Percentiles rank a stretch among this genome's conserved stretches.
These are phyloP conservation scores for Mus caroli DNA, from an alignment of 2,797 vertebrate species.

Conservation along the genomic window DNA sequence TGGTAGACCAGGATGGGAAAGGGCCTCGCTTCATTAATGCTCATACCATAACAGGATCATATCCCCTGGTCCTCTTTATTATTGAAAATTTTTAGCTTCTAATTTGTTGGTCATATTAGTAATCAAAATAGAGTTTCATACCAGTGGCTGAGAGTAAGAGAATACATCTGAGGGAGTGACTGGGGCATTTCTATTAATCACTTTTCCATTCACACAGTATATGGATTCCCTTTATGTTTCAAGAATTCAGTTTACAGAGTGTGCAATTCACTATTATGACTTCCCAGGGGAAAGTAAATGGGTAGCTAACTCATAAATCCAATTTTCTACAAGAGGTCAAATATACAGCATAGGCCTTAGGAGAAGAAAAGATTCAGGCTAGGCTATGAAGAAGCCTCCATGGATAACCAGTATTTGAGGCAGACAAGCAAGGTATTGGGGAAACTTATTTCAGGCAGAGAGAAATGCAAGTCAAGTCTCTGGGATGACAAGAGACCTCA, in stretches of 20 bases:
- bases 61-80: background rate
- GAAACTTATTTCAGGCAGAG: background rate
- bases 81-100: background rate
- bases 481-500: background rate
- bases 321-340: constrained; percentile 1
- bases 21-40: background rate
- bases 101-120: background rate
- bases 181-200: background rate
- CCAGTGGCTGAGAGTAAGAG: background rate
- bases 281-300: background rate
- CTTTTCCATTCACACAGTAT: background rate
- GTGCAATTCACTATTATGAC: background rate
- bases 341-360: background rate
- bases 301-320: background rate
- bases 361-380: background rate
- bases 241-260: background rate
- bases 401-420: constrained; percentile 17
- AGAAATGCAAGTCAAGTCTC: background rate
- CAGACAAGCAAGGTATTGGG: background rate
- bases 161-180: background rate
- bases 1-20: background rate
- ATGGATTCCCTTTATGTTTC: constrained; percentile 1
- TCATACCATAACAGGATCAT: background rate
- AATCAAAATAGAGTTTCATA: constrained; percentile 39
- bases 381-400: background rate